Evolutionary conservation across 2,888 invertebrate species (phyloP), one percentile per base, ranked within the genome.

Genomic region (Orthonychiurus folsomi): DNA sequence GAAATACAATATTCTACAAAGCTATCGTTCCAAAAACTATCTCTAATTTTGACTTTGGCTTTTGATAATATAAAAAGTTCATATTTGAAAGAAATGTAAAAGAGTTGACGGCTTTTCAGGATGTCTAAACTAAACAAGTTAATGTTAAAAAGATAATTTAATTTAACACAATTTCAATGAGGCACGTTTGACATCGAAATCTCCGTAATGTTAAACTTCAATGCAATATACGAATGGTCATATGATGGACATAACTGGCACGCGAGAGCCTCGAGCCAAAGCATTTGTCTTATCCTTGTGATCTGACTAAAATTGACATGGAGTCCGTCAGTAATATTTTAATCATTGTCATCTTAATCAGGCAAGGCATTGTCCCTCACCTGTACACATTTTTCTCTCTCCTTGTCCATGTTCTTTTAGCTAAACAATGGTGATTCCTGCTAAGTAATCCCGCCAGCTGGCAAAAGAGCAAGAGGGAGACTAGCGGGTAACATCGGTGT

Each of bases 291-390:
- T n/a, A n/a, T n/a, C 37, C 15, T 5, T 9, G 37, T 37, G 9
- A 37, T 37, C 37, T 37, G 37, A 37, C 9, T 5, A 15, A 37
- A 37, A 37, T 37, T 37, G 37, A 37, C 37, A 37, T 9, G 9
- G 15, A 37, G 15, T 37, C 37, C 37, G 37, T 37, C 37, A 37
- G 37, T 37, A 5, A 15, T 37, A 37, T 37, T 37, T 37, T 37
- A 37, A 37, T 37, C 37, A 37, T 37, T 37, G 37, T 37, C 37
- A 37, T 37, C 37, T 37, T 37, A 37, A 37, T 37, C 37, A 37
- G 37, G 37, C 37, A 37, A 9, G 37, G 37, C 37, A 37, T 37
- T 37, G 37, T 37, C 37, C n/a, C n/a, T n/a, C n/a, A n/a, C n/a
- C n/a, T n/a, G n/a, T n/a, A n/a, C n/a, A 37, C 37, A 37, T 37